A percentile compares a stretch with the other conserved stretches of the same genome.
Evolutionary conservation across 1,140 invertebrate species (phyloP).

Genomic region (Lucilia sericata): DNA sequence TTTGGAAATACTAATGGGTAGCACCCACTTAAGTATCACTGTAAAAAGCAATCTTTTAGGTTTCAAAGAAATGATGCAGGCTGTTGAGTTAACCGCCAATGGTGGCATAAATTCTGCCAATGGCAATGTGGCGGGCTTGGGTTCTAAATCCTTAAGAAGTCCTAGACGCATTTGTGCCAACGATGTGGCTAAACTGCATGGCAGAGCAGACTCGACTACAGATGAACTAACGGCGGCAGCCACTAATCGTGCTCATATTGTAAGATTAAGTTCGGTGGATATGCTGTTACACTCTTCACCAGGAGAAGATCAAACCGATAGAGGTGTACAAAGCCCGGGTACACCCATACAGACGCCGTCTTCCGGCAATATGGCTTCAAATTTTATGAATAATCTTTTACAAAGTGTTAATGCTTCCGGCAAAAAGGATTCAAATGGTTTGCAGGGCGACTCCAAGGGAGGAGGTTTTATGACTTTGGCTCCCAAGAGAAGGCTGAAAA

Average conservation of each 20-base stretch:
- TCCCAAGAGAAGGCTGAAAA: conserved; percentile 85
- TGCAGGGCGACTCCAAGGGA: conserved; percentile 69
- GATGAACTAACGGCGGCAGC: conserved; percentile 60
- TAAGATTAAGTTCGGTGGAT: conserved; percentile 62
- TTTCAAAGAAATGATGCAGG: conserved; percentile 87
- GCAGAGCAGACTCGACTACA: conserved; percentile 59
- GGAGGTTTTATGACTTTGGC: conserved; percentile 88
- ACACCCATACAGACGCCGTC: conserved; percentile 55
- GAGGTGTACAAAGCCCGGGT: conserved; percentile 51
- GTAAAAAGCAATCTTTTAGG: conserved; percentile 96
- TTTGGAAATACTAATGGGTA: conserved; percentile 90
- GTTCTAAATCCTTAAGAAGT: conserved; percentile 53
- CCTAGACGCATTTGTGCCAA: conserved; percentile 65
- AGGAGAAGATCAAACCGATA: conserved; percentile 57
- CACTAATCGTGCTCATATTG: conserved; percentile 59
- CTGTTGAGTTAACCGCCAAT: conserved; percentile 81
- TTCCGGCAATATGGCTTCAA: conserved; percentile 57
- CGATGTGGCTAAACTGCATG: conserved; percentile 65
- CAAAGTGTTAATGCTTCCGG: conserved; percentile 67
- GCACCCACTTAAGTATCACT: conserved; percentile 95
- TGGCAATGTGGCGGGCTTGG: conserved; percentile 52
- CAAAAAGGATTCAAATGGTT: conserved; percentile 71
- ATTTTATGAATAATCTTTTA: conserved; percentile 63
- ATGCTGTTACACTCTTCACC: conserved; percentile 53
- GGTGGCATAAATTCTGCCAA: conserved; percentile 46